Evolutionary conservation across 2,888 invertebrate species (phyloP).

Genomic region (Xestoiulus laeticollis): DNA sequence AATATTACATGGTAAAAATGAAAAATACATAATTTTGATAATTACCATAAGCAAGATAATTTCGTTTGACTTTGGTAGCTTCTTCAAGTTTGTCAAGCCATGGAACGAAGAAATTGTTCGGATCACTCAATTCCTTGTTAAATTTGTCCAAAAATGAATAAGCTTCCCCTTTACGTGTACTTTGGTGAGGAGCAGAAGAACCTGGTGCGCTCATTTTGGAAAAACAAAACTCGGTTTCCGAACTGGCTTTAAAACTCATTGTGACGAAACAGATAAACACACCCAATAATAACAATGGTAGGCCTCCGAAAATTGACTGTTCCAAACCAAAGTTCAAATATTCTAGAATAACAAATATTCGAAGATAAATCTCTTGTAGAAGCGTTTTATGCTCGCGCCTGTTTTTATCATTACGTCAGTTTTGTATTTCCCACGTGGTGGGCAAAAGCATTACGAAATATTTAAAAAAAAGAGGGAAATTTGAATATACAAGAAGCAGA

Average conservation of each 20-base stretch:
- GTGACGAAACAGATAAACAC: not conserved
- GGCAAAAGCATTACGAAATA: not conserved
- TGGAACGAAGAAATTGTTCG: constrained; percentile 44
- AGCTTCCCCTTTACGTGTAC: not conserved
- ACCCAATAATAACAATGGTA: not conserved
- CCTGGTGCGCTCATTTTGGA: not conserved
- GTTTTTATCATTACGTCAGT: not conserved
- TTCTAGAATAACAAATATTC: not conserved
- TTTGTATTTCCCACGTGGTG: not conserved
- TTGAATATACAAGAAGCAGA: not conserved
- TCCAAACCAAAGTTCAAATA: not conserved
- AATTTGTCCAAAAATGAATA: constrained; percentile 2
- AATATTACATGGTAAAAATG: constrained; percentile 42
- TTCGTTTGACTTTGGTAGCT: constrained; percentile 77
- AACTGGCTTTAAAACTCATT: not conserved
- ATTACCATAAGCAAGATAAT: constrained; percentile 81
- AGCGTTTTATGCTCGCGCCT: not conserved
- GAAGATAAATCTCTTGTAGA: not conserved
- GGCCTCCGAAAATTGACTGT: not conserved
- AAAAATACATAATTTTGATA: constrained; percentile 12
- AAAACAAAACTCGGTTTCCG: not conserved
- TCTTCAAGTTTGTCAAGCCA: constrained; percentile 72
- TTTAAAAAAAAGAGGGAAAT: not conserved
- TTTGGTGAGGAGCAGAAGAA: not conserved
- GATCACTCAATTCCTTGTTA: not conserved